Percentiles rank a stretch among this genome's conserved stretches.
These are phyloP conservation scores for Amphipyra tragopoginis DNA, from an alignment of 2,888 invertebrate genomes.

Conservation along the genomic window DNA sequence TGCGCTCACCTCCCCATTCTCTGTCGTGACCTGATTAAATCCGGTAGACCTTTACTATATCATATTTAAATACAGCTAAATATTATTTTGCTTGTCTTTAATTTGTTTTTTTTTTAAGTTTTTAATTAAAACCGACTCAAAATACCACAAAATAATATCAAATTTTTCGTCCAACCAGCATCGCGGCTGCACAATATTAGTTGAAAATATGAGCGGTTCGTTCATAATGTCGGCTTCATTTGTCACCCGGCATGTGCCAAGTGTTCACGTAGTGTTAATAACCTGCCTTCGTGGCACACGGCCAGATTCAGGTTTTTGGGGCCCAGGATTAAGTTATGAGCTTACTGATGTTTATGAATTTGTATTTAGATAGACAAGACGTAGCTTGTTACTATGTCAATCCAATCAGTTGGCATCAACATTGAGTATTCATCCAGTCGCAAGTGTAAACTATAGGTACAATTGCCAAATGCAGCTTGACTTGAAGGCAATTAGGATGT, in stretches of 20 bases:
- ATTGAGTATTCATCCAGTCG: too few species aligned
- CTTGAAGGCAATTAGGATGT: too few species aligned
- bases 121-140: constrained; percentile 38
- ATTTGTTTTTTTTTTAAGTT: background rate
- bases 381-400: too few species aligned
- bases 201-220: constrained; percentile 71
- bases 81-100: background rate
- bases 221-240: constrained; percentile 86
- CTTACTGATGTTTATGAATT: background rate
- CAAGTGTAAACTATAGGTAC: too few species aligned
- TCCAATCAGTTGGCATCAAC: too few species aligned
- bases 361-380: too few species aligned
- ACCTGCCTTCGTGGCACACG: constrained; percentile 79
- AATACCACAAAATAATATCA: constrained; percentile 40
- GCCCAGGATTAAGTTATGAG: constrained; percentile 41
- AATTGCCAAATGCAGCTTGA: too few species aligned
- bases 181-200: constrained; percentile 53
- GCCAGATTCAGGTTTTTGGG: constrained; percentile 74
- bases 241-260: constrained; percentile 83
- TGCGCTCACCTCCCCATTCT: too few species aligned
- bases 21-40: too few species aligned
- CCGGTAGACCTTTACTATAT: too few species aligned
- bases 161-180: constrained; percentile 45
- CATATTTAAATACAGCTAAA: too few species aligned
- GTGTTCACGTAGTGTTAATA: constrained; percentile 82